Percentiles rank a stretch among this genome's conserved stretches.
Evolutionary conservation across 2,888 invertebrate species (phyloP).

Genomic region (Drosophila ochracea): DNA sequence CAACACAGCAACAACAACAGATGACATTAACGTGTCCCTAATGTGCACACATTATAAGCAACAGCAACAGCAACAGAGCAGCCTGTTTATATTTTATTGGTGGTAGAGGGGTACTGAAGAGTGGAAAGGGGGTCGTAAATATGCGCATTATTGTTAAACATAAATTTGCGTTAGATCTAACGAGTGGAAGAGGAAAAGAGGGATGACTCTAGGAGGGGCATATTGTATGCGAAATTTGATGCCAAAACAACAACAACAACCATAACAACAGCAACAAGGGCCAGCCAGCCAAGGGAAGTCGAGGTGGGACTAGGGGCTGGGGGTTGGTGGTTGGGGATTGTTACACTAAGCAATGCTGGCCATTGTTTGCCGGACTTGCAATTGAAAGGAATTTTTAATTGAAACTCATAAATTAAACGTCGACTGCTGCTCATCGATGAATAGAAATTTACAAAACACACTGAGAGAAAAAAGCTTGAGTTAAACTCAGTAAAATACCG

Average conservation of each 20-base stretch:
- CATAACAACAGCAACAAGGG: background rate
- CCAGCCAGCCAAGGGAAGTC: background rate
- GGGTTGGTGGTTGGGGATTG: background rate
- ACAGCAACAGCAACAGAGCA: background rate
- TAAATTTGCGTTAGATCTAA: conserved; percentile 71
- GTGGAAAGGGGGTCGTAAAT: conserved; percentile 47
- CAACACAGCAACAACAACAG: conserved; percentile 17
- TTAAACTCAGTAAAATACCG: background rate
- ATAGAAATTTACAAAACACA: conserved; percentile 14
- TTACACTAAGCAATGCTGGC: conserved; percentile 40
- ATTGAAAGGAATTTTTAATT: conserved; percentile 75
- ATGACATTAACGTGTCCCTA: conserved; percentile 64
- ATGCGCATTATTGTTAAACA: conserved; percentile 75
- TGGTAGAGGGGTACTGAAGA: no score
- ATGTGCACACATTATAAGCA: conserved; percentile 69
- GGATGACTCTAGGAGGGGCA: conserved; percentile 1
- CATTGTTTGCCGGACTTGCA: conserved; percentile 53
- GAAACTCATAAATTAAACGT: conserved; percentile 76
- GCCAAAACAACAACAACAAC: conserved; percentile 12
- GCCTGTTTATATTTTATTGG: background rate
- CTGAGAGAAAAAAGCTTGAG: conserved; percentile 1
- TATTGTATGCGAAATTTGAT: conserved; percentile 58
- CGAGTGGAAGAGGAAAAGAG: background rate
- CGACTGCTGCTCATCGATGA: conserved; percentile 36
- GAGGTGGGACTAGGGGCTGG: background rate